These are phyloP conservation scores for Prionailurus bengalensis DNA, from an alignment of 2,113 vertebrate genomes.

Conservation along the genomic window DNA sequence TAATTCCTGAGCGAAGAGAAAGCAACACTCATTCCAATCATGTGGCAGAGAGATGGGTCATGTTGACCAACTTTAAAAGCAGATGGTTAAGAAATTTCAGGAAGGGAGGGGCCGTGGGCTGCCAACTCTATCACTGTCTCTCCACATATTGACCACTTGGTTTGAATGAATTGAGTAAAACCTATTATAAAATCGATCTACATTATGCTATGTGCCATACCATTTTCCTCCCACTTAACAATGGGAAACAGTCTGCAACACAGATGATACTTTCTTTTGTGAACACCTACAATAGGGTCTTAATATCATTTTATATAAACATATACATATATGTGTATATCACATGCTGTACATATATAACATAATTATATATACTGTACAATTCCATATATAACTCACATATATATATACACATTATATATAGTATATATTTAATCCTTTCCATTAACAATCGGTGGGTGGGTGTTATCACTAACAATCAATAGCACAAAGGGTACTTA, in stretches of 20 bases:
- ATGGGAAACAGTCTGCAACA: constrained; percentile 2
- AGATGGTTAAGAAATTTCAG: not conserved
- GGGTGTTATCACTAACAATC: not conserved
- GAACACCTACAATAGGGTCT: not conserved
- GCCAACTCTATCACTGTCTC: not conserved
- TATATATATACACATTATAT: not conserved
- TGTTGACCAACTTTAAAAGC: not conserved
- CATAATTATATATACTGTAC: not conserved
- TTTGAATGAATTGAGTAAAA: constrained; percentile 13
- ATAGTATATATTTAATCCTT: not conserved
- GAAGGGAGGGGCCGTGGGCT: not conserved
- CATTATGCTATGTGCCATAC: not conserved
- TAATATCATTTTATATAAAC: not conserved
- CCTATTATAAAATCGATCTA: not conserved
- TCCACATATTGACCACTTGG: not conserved
- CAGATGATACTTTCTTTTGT: not conserved
- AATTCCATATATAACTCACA: not conserved
- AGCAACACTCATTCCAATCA: not conserved
- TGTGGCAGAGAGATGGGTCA: not conserved
- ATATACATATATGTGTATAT: not conserved
- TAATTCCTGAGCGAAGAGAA: not conserved
- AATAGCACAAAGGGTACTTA: not conserved
- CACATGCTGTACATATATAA: not conserved
- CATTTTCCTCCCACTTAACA: not conserved
- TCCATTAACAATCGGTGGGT: not conserved